A percentile compares a stretch with the other conserved stretches of the same genome.
phyloP scores from a whole-genome alignment of 2,888 invertebrate genomes.

The Drosophila emarginata region DNA sequence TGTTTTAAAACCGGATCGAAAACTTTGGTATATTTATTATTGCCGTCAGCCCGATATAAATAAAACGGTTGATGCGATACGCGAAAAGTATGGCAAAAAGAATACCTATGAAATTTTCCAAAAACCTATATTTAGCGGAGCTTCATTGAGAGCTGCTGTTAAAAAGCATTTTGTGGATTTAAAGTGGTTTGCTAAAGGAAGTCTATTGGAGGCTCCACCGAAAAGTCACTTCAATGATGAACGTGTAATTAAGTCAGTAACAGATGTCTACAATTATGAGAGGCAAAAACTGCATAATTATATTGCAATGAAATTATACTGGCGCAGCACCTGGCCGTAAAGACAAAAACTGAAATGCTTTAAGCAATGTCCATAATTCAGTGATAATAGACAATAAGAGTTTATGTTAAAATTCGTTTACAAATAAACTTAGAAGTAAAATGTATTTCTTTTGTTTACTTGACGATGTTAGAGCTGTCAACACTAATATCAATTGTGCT shows the following conservation, averaged over 20 bases:
- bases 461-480: neutral
- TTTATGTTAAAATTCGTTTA: neutral
- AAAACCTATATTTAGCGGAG: constrained; percentile 55
- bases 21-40: constrained; percentile 62
- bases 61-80: constrained; percentile 50
- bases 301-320: constrained; percentile 33
- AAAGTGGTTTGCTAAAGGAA: constrained; percentile 58
- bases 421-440: neutral
- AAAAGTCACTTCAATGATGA: constrained; percentile 59
- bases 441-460: no score
- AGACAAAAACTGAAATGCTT: neutral
- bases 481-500: neutral
- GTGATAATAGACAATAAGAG: neutral
- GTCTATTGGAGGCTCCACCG: constrained; percentile 59
- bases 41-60: constrained; percentile 56
- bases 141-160: constrained; percentile 45
- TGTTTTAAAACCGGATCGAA: constrained; percentile 48
- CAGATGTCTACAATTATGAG: constrained; percentile 50
- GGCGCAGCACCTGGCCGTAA: neutral
- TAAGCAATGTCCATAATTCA: neutral
- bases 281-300: constrained; percentile 54
- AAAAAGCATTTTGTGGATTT: constrained; percentile 49
- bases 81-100: constrained; percentile 63
- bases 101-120: constrained; percentile 61
- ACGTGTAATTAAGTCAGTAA: constrained; percentile 41